Evolutionary conservation across 64 coral and sea anemone genomes (phyloP), one percentile per base, ranked within the genome.

Genomic region (Stylophora pistillata): DNA sequence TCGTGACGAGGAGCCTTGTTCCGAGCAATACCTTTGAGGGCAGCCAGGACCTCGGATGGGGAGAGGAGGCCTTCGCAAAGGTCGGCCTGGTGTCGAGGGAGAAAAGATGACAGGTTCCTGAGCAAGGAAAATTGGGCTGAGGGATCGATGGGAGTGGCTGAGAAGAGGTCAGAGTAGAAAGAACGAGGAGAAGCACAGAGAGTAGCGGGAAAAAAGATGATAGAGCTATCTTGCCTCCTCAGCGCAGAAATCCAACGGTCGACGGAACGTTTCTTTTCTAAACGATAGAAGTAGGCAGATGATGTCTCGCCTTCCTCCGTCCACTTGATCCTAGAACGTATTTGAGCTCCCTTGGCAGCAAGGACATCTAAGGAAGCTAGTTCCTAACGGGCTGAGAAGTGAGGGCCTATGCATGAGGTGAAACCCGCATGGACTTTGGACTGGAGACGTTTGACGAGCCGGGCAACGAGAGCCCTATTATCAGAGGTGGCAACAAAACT

Each of bases 141-240:
- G 2, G 13, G 18, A 32, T 82, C 78, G 37, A 30, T 18, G 4
- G 26, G 20, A 0, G 17, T 15, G 10, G 78, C 59, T 23, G 69
- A 31, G 26, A 90, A 90, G 55, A 90, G 88, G 13, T 26, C 18
- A 14, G 52, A 58, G 18, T 90, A 90, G 30, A 90, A 90, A 5
- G 15, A 0, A 17, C 5, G 9, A 54, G 27, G 30, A 16, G 63
- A 90, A 26, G 28, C 34, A 10, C 16, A 32, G 14, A 90, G 62
- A 12, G 5, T 54, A 0, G 17, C 31, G 0, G 61, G 3, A 26
- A 47, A 53, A 10, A 30, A 16, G 1, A 53, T 70, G 63, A 74
- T 13, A 21, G 12, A 13, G 2, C 88, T 28, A n/a, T 81, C 17
- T 13, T 32, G 25, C 1, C 14, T 0, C 2, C 23, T 27, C 23